phyloP scores from a whole-genome alignment of 2,113 vertebrate genomes.

The Heloderma charlesbogerti region DNA sequence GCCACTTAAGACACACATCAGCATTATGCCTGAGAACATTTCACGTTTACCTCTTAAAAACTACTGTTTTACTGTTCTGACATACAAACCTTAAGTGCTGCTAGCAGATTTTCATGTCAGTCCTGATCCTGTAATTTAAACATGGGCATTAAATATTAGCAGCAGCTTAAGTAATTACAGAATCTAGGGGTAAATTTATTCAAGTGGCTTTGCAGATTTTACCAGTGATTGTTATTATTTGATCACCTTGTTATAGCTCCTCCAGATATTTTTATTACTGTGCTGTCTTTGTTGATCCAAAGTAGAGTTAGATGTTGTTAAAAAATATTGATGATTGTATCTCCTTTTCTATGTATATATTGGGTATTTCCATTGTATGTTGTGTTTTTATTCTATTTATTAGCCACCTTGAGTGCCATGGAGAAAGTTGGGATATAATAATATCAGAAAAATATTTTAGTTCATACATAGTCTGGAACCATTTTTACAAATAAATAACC shows the following conservation, averaged over 20 bases:
- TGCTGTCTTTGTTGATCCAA: not conserved
- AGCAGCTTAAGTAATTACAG: not conserved
- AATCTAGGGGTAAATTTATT: not conserved
- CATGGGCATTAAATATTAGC: not conserved
- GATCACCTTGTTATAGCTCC: not conserved
- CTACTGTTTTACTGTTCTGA: not conserved
- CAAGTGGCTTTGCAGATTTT: not conserved
- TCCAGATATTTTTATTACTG: not conserved
- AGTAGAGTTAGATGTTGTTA: not conserved
- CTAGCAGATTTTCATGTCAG: not conserved
- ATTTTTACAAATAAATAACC: not conserved
- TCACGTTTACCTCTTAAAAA: not conserved
- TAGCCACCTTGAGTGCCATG: not conserved
- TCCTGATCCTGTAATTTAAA: not conserved
- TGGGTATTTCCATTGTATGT: not conserved
- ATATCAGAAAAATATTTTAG: not conserved
- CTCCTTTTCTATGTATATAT: not conserved
- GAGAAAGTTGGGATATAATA: not conserved
- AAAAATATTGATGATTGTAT: not conserved
- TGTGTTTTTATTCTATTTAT: not conserved
- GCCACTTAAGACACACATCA: not conserved
- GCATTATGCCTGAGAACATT: not conserved
- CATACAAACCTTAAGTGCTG: not conserved
- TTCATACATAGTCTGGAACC: not conserved
- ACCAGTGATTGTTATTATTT: not conserved